Evolutionary conservation across 2,888 invertebrate species (phyloP).

Genomic region (Tenodera sinensis): DNA sequence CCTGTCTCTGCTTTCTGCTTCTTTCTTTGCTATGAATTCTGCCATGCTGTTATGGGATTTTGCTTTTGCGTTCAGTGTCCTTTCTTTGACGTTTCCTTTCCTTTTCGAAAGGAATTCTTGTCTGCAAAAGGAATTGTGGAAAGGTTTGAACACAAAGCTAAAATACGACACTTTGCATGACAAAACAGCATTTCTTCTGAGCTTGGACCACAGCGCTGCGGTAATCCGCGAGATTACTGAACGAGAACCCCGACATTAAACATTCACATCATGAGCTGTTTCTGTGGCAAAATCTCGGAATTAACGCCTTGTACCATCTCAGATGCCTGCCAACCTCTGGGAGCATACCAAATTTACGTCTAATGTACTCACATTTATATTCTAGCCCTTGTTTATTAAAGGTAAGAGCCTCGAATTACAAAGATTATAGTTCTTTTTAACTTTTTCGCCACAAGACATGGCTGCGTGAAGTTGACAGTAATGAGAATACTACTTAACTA

Average conservation of each 20-base stretch:
- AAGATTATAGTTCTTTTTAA: no score
- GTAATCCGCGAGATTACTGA: not conserved
- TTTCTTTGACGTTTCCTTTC: not conserved
- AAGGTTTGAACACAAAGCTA: not conserved
- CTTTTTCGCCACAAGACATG: no score
- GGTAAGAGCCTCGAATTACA: not conserved
- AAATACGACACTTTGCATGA: not conserved
- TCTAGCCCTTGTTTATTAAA: not conserved
- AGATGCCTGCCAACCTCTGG: no score
- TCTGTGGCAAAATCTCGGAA: not conserved
- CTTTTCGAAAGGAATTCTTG: not conserved
- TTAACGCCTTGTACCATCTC: not conserved
- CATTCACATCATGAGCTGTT: not conserved
- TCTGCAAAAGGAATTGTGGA: not conserved
- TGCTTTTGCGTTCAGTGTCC: not conserved
- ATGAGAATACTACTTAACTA: no score
- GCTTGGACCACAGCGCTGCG: not conserved
- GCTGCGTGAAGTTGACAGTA: no score
- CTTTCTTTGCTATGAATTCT: not conserved
- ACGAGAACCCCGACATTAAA: not conserved
- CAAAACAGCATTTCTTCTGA: not conserved
- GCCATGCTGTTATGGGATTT: not conserved
- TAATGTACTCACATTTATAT: not conserved
- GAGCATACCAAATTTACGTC: not conserved
- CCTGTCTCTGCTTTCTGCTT: not conserved